Base-by-base conservation (phyloP, 1,140 invertebrate genomes). In the Drosophila jambulina region DNA sequence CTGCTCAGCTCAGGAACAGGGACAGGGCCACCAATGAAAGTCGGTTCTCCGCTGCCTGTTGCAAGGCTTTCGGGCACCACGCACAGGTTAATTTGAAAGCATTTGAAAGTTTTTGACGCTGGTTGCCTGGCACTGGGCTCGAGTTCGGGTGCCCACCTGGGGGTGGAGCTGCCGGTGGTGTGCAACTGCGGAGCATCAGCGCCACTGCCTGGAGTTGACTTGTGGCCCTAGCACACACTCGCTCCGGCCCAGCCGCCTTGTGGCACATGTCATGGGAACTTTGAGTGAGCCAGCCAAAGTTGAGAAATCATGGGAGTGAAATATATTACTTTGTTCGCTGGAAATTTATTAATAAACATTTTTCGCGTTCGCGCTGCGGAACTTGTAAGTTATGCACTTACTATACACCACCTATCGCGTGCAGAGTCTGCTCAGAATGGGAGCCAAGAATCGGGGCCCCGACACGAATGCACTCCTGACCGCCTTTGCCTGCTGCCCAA, bases 251-350 rank as follows among this genome's bases (percentile, higher is more conserved):
- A 19, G 46, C 64, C 23, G 59, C 40, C 63, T 61, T 75, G 64
- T 80, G 77, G 68, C 84, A 87, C 83, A 88, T 82, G 84, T 80
- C 80, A 87, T 87, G 84, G 84, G 84, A 87, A 87, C 80, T 88
- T 80, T 74, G 65, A 80, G 83, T 53, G 54, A 60, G 62, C 42
- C 48, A 54, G 60, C 51, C 27, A 65, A 82, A 67, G 70, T 88
- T 90, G 85, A 59, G 75, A 84, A 90, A 90, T 81, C 85, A 88
- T 88, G 85, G 80, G 84, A 88, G 84, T 81, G 80, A 78, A 88
- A 78, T 88, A 81, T 78, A 82, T 88, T 81, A 88, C 85, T 90
- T 90, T 90, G 81, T 79, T 90, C 70, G 72, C 64, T 67, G 74
- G 57, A 72, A 67, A 88, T 79, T 79, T 84, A 90, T 90, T 90